Evolutionary conservation across 1,140 invertebrate species (phyloP).

Genomic region (Sitodiplosis mosellana): DNA sequence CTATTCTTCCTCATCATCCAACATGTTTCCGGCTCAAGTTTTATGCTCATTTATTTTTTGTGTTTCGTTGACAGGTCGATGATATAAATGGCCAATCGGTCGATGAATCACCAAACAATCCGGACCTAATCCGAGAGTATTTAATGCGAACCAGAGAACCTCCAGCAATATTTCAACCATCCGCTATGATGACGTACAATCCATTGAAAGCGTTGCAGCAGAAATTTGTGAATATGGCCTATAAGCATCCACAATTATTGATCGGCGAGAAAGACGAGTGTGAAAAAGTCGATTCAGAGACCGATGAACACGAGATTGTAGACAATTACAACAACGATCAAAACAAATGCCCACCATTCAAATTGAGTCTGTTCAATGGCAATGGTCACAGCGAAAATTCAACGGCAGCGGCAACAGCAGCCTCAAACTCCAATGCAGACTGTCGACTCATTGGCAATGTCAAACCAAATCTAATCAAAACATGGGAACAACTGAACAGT

Average conservation of each 20-base stretch:
- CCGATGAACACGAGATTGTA: neutral
- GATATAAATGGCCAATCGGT: neutral
- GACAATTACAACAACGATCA: neutral
- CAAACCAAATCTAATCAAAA: conserved; percentile 2
- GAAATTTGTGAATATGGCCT: conserved; percentile 2
- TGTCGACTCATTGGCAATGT: conserved; percentile 5
- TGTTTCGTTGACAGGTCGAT: no score
- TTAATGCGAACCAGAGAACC: neutral
- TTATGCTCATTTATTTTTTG: no score
- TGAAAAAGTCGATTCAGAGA: neutral
- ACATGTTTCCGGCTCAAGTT: no score
- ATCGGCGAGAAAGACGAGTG: neutral
- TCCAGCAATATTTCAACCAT: conserved; percentile 4
- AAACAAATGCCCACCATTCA: neutral
- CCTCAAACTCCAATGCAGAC: no score
- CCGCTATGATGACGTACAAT: neutral
- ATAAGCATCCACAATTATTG: conserved; percentile 4
- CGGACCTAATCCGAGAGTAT: conserved; percentile 4
- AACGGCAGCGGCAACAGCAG: neutral
- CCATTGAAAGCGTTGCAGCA: neutral
- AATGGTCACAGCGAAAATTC: neutral
- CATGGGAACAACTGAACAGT: conserved; percentile 5
- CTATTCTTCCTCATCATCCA: no score
- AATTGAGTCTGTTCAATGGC: neutral
- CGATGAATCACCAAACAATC: neutral